phyloP scores from a whole-genome alignment of 92 coral and sea anemone species.

The Ricordea florida region DNA sequence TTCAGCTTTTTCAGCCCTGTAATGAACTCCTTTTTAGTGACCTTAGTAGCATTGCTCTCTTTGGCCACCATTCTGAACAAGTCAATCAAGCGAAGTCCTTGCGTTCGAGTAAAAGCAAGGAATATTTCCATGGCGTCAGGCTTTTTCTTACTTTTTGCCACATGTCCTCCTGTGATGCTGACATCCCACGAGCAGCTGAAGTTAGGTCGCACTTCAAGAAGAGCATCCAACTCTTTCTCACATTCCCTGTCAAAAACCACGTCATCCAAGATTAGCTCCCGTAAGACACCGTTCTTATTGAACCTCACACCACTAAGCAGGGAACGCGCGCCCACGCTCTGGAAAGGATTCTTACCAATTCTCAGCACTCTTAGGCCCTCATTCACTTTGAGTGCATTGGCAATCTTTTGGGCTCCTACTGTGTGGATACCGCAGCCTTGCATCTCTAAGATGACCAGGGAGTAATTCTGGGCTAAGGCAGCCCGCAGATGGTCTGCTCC shows the following conservation, averaged over 20 bases:
- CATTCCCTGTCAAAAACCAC: slow-evolving; percentile 71
- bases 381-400: slow-evolving; percentile 60
- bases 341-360: slow-evolving; percentile 76
- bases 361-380: slow-evolving; percentile 63
- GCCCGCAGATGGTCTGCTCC: slow-evolving; percentile 48
- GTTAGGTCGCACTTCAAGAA: slow-evolving; percentile 53
- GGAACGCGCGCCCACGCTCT: slow-evolving; percentile 61
- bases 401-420: slow-evolving; percentile 58
- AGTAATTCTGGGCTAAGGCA: neutral
- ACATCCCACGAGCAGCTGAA: slow-evolving; percentile 80
- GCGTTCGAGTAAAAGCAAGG: slow-evolving; percentile 44
- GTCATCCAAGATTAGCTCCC: slow-evolving; percentile 66
- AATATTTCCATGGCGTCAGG: slow-evolving; percentile 35
- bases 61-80: slow-evolving; percentile 67
- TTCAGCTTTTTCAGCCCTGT: slow-evolving; percentile 68
- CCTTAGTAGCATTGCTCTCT: slow-evolving; percentile 38
- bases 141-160: slow-evolving; percentile 2
- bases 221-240: slow-evolving; percentile 44
- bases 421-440: slow-evolving; percentile 41
- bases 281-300: slow-evolving; percentile 38
- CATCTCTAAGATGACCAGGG: slow-evolving; percentile 13
- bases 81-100: slow-evolving; percentile 82
- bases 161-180: slow-evolving; percentile 74
- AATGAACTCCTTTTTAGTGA: slow-evolving; percentile 62
- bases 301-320: slow-evolving; percentile 53